A percentile compares a stretch with the other conserved stretches of the same genome.
These are phyloP conservation scores for Eurypyga helias DNA, from an alignment of 2,113 vertebrate genomes.

Conservation along the genomic window DNA sequence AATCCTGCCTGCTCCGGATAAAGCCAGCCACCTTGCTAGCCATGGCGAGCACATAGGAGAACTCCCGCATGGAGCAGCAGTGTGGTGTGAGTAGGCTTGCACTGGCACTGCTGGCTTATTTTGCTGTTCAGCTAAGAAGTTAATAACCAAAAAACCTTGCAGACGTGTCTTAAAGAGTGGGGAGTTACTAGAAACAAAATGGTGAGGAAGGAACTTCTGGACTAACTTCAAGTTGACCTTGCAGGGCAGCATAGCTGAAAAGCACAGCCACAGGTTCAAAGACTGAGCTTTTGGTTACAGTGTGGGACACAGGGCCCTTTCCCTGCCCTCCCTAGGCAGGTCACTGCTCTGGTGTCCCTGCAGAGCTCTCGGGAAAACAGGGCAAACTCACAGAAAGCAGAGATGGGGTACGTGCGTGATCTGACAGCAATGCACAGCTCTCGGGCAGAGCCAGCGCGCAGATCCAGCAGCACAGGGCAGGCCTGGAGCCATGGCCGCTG, in stretches of 20 bases:
- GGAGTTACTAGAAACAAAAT: not conserved
- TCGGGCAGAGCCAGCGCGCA: not conserved
- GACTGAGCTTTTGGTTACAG: accelerated
- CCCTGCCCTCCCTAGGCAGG: not conserved
- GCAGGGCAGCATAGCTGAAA: not conserved
- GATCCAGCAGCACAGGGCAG: not conserved
- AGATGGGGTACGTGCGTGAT: not conserved
- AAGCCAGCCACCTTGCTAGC: not conserved
- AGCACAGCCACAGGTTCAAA: not conserved
- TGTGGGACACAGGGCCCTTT: accelerated
- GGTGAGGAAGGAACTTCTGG: not conserved
- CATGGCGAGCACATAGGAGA: accelerated
- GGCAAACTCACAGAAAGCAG: not conserved
- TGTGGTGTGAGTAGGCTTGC: accelerated
- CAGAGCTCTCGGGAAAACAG: accelerated
- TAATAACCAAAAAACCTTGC: not conserved
- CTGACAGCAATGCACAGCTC: not conserved
- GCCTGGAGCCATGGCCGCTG: not conserved
- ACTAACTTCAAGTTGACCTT: not conserved
- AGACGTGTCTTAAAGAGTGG: not conserved
- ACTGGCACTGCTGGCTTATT: not conserved
- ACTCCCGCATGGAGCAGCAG: not conserved
- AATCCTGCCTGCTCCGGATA: not conserved
- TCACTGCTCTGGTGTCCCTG: not conserved
- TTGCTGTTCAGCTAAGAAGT: not conserved